Conservation (phyloP, 2,113 vertebrate species). For the Clupea harengus region DNA sequence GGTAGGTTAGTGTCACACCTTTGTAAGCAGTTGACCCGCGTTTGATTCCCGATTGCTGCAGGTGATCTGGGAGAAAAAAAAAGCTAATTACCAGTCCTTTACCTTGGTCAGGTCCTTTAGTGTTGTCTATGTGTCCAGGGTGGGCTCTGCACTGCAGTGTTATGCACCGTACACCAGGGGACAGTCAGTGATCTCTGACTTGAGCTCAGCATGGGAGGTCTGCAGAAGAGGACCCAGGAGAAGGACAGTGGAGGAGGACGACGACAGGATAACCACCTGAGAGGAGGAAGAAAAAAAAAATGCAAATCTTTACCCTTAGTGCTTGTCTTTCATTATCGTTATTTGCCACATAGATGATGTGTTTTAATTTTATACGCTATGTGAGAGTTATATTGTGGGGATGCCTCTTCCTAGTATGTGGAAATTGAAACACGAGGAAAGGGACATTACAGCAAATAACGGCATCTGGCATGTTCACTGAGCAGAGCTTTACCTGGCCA, state of each 20-base stretch:
- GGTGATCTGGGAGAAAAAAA: no score
- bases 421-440: not conserved
- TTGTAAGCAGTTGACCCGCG: no score
- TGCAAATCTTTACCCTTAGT: not conserved
- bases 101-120: no score
- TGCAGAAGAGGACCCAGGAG: not conserved
- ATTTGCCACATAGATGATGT: not conserved
- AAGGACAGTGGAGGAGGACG: not conserved
- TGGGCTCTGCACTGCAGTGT: not conserved
- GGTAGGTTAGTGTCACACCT: no score
- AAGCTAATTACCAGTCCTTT: no score
- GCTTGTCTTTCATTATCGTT: not conserved
- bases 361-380: not conserved
- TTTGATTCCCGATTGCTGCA: no score
- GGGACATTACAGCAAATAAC: not conserved
- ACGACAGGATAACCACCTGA: not conserved
- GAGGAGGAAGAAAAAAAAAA: not conserved
- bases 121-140: no score
- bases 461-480: not conserved
- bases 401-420: not conserved
- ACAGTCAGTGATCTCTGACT: constrained; percentile 38
- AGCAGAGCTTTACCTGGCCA: not conserved
- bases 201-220: not conserved
- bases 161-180: constrained; percentile 33
- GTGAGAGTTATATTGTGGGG: not conserved